Conservation (phyloP, 2,888 invertebrate genomes). For the Nemotelus pantherinus region DNA sequence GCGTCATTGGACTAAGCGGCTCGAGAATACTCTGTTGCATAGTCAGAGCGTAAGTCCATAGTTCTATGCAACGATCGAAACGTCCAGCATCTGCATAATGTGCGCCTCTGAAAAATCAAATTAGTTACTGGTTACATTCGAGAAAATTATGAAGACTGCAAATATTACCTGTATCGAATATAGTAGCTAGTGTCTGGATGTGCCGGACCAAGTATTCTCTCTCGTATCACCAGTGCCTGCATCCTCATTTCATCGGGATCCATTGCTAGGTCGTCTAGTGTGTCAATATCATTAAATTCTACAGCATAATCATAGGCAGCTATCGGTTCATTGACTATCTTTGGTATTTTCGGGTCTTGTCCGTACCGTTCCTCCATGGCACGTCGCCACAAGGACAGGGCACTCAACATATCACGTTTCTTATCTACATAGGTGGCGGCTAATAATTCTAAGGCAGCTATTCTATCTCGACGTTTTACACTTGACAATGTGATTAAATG, state of each 20-base stretch:
- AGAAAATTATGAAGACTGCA: background rate
- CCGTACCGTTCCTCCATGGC: slow-evolving; percentile 85
- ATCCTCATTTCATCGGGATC: slow-evolving; percentile 97
- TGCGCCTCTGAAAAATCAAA: slow-evolving; percentile 72
- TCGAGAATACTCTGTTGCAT: slow-evolving; percentile 95
- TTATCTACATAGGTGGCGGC: slow-evolving; percentile 98
- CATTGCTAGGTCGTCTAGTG: slow-evolving; percentile 85
- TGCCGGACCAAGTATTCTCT: slow-evolving; percentile 89
- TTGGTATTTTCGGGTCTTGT: slow-evolving; percentile 76
- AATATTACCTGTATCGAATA: slow-evolving; percentile 76
- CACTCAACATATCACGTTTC: slow-evolving; percentile 91
- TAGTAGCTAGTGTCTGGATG: slow-evolving; percentile 98
- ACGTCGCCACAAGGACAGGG: slow-evolving; percentile 87
- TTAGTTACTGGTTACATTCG: slow-evolving; percentile 21
- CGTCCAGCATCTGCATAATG: slow-evolving; percentile 95
- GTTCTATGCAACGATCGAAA: slow-evolving; percentile 88
- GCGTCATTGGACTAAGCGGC: slow-evolving; percentile 93
- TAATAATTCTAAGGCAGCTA: slow-evolving; percentile 89
- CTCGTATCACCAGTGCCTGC: slow-evolving; percentile 91
- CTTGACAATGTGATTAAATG: slow-evolving; percentile 82
- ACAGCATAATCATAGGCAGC: slow-evolving; percentile 89
- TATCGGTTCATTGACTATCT: slow-evolving; percentile 77
- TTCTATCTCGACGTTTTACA: slow-evolving; percentile 80
- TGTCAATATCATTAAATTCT: slow-evolving; percentile 82
- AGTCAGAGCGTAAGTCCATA: slow-evolving; percentile 97